Base-by-base conservation (phyloP, 2,888 invertebrate species). In the Mesorhabditis sp. region DNA sequence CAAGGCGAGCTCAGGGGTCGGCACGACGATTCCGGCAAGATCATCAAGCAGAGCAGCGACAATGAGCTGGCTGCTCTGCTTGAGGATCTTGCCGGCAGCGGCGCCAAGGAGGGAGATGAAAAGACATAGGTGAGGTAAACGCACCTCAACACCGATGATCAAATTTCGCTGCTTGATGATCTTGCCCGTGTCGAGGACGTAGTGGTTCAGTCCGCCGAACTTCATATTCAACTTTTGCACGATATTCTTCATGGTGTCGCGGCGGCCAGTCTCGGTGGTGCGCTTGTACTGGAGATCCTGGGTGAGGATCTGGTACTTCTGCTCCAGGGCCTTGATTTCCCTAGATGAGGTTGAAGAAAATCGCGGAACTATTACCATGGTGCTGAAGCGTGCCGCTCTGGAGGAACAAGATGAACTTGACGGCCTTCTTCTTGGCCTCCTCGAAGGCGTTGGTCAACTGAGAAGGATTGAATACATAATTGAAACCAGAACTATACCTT, bases 131-230 rank as follows among this genome's bases (percentile, higher is more conserved):
- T 28, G 2, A 28, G 28, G 28, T 28, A 1, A n/a, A 50, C 58
- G 7, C 58, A 50, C 45, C 61, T 63, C 66, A 28, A 3, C 15
- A 44, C 64, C 68, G 7, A 65, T 50, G 3, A 43, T 5, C 41
- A 65, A 43, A 10, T 45, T 44, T 13, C 43, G 65, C 42, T 70
- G 68, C 1, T 67, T 70, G 7, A 70, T 69, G 4, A 28, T 28
- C 28, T 28, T 28, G 28, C 64, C 66, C 69, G 69, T 66, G 4
- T 69, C 65, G 0, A 45, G 10, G 5, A 74, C n/a, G 0, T n/a
- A 42, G 50, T 67, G 68, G 62, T 74, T 74, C n/a, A 72, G 10
- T 4, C 74, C 74, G 4, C 74, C 72, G 4, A 64, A 10, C 64
- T 64, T 64, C 42, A 64, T 15, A 43, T 50, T 50, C 58, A 71